Percentiles rank a stretch among this genome's conserved stretches.
Evolutionary conservation across 2,113 vertebrate species (phyloP).

Genomic region (Myotis yumanensis): DNA sequence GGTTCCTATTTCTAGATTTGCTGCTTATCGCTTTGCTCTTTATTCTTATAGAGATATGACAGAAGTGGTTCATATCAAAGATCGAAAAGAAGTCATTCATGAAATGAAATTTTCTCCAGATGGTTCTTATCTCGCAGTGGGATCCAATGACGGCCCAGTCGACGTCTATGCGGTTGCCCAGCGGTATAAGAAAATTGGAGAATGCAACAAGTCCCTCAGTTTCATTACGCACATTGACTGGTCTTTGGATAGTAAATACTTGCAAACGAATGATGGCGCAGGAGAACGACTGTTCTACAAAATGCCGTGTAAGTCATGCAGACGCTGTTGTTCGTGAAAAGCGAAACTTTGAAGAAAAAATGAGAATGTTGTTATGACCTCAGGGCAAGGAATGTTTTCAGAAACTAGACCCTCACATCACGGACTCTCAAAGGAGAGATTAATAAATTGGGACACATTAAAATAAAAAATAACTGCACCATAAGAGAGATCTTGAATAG

Average conservation of each 20-base stretch:
- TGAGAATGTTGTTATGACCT: neutral
- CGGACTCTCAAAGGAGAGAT: neutral
- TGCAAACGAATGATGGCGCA: constrained; percentile 95
- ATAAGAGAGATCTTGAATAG: neutral
- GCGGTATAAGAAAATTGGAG: constrained; percentile 97
- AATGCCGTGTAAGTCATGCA: constrained; percentile 92
- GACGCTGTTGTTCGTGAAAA: neutral
- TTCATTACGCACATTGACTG: constrained; percentile 99
- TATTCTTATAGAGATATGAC: constrained; percentile 94
- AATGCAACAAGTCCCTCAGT: constrained; percentile 92
- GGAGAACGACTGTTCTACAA: constrained; percentile 95
- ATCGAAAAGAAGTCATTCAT: constrained; percentile 97
- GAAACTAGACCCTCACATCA: neutral
- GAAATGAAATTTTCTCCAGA: constrained; percentile 98
- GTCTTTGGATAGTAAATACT: constrained; percentile 95
- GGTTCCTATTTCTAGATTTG: neutral
- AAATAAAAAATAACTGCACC: neutral
- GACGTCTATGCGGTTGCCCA: constrained; percentile 95
- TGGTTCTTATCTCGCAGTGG: constrained; percentile 94
- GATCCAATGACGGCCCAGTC: constrained; percentile 96
- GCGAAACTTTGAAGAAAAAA: neutral
- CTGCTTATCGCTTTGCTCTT: constrained; percentile 35
- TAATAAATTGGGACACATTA: neutral
- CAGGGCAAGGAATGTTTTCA: constrained; percentile 10
- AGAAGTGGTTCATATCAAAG: constrained; percentile 98